Evolutionary conservation across 2,888 invertebrate genomes (phyloP).

Genomic region (Cremastinae sp.): DNA sequence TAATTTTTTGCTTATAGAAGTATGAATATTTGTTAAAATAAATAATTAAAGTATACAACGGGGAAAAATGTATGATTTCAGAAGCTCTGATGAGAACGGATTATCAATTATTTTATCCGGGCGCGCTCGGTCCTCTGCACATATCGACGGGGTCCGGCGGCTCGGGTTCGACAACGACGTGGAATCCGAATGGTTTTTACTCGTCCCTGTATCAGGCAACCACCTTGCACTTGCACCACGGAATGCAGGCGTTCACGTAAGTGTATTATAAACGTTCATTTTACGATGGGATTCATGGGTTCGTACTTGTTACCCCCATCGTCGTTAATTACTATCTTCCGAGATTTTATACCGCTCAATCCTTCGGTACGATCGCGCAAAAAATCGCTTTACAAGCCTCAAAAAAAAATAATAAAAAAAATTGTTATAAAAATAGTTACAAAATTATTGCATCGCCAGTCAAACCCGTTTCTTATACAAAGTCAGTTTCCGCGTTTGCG

Average conservation of each 20-base stretch:
- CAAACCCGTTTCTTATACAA: background rate
- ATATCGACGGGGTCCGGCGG: constrained; percentile 74
- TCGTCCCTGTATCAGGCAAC: constrained; percentile 78
- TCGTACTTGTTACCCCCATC: constrained; percentile 29
- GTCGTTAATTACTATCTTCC: constrained; percentile 42
- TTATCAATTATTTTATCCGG: constrained; percentile 79
- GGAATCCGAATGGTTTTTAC: constrained; percentile 77
- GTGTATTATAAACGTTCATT: constrained; percentile 61
- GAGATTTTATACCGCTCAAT: constrained; percentile 55
- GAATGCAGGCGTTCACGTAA: constrained; percentile 76
- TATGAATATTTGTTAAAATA: too few relatives aligned
- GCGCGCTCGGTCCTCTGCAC: constrained; percentile 76
- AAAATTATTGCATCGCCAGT: background rate
- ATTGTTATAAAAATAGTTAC: constrained; percentile 19
- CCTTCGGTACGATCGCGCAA: constrained; percentile 18
- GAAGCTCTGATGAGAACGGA: constrained; percentile 78
- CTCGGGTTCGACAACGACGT: constrained; percentile 70
- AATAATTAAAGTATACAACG: too few relatives aligned
- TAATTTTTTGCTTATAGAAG: too few relatives aligned
- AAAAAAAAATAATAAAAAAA: background rate
- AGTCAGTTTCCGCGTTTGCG: background rate
- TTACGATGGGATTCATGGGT: constrained; percentile 37
- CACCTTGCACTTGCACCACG: constrained; percentile 75
- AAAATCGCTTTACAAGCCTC: constrained; percentile 28
- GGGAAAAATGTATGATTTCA: constrained; percentile 48